Base-by-base conservation (phyloP, 2,797 vertebrate species). In the Fratercula arctica region DNA sequence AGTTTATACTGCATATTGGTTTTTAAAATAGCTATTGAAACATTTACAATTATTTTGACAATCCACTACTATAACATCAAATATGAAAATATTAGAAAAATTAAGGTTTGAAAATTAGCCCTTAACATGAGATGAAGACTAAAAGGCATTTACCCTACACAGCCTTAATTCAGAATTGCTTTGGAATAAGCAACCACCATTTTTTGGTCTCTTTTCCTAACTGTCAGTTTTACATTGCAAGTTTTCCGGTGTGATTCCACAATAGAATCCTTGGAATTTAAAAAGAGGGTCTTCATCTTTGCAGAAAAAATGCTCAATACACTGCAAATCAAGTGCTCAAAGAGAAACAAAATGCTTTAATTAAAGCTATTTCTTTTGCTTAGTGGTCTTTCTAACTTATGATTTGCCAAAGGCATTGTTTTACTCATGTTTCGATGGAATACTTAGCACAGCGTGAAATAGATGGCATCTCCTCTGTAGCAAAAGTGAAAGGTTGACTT, bases 401-500 rank as follows among this genome's bases (percentile, higher is more conserved):
- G 45, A 87, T 64, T 91, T 83, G 94, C 96, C 87, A 92, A 95
- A 92, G 93, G 95, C 94, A 72, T 73, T 85, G 66, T 95, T 97
- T 97, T 94, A 95, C 89, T 96, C 83, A 13, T 95, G 70, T 97
- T 97, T 88, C 68, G 3, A 90, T 54, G 76, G 89, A 97, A 95
- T 97, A 97, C 84, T 96, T 96, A 97, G 96, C 92, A 89, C 95
- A 97, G 97, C 82, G 1, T 93, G 94, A 97, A 97, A 94, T 77
- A 97, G 87, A 97, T 95, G 96, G 95, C 97, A 96, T 93, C 96
- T 92, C 88, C 88, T 96, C 29, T 97, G 96, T 98, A 97, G 97
- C 97, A 93, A 90, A 97, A 97, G 97, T 95, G 98, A 99, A 98
- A 99, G 98, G 98, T 98, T 98, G 98, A 94, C 95, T 97, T 94